Base-by-base conservation (phyloP, 2,797 vertebrate species). In the Alcedo atthis region DNA sequence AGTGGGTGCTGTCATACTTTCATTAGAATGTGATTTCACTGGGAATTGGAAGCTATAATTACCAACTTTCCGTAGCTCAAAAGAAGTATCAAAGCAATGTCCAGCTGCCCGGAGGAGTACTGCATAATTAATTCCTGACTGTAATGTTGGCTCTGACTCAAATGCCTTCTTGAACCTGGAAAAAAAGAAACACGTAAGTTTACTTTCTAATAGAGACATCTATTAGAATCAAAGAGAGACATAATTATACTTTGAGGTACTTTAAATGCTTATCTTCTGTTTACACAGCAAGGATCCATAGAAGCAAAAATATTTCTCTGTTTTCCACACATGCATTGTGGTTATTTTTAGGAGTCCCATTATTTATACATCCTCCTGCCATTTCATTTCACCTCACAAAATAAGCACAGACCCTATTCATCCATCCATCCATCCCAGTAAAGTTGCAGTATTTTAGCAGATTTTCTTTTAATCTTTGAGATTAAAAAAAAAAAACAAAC, bases 31-130 rank as follows among this genome's bases (percentile, higher is more conserved):
- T 9, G 14, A 94, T 92, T 95, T 96, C 61, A 69, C 73, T 33
- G 57, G 55, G 92, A 95, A 96, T 93, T 75, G 93, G 68, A 96
- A 94, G 78, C 33, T 75, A 71, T 92, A 98, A 98, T 98, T 98
- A 99, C 99, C 99, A 91, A 99, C 98, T 99, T 99, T 99, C 76
- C 99, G 99, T 61, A 99, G 99, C 97, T 99, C 99, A 85, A 99
- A 99, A 22, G 99, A 99, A 33, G 98, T 98, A 96, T 99, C 99
- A 94, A 99, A 99, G 97, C 99, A 98, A 94, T 99, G 98, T 85
- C 99, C 99, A 46, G 99, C 98, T 46, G 99, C 99, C 97, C 99
- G 96, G 63, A 99, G 98, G 2, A 99, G 98, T 46, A 99, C 98
- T 3, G 99, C 99, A 42, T 99, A 99, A 98, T 99, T 99, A 97